phyloP scores from a whole-genome alignment of 2,888 invertebrate genomes.

The Drosophila melanosoma region DNA sequence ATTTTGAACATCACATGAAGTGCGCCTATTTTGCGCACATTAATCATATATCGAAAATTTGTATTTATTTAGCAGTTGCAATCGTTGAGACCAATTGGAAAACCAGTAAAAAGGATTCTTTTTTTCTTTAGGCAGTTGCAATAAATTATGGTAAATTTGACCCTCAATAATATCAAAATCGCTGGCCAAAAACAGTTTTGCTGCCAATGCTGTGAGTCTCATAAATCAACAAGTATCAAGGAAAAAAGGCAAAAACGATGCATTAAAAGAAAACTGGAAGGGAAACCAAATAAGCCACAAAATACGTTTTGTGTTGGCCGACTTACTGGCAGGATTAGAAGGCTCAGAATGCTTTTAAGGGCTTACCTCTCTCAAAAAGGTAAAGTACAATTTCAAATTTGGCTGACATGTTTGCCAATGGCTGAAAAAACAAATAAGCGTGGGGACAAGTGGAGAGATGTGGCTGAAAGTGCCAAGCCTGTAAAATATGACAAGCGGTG shows the following conservation, averaged over 20 bases:
- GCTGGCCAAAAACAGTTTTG: conserved; percentile 21
- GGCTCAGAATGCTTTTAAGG: conserved; percentile 64
- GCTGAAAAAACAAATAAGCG: conserved; percentile 25
- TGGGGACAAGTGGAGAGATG: not conserved
- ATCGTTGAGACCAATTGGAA: not conserved
- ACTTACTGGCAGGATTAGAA: conserved; percentile 66
- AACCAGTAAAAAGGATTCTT: not conserved
- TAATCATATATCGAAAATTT: not conserved
- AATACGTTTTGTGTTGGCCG: conserved; percentile 64
- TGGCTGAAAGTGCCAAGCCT: not conserved
- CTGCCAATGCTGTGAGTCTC: conserved; percentile 9
- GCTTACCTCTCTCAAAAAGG: conserved; percentile 47
- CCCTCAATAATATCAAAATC: conserved; percentile 24
- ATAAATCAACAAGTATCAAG: conserved; percentile 35
- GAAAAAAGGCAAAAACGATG: not conserved
- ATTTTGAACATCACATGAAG: not conserved
- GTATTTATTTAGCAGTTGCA: not conserved
- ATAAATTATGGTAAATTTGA: not conserved
- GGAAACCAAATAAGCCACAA: conserved; percentile 66
- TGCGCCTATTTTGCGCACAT: not conserved
- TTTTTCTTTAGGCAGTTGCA: not conserved
- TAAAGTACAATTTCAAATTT: conserved; percentile 37
- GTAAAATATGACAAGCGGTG: conserved; percentile 37
- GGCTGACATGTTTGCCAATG: conserved; percentile 36
- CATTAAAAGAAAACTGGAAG: conserved; percentile 23